These are phyloP conservation scores for Rhinophrynus dorsalis DNA, from an alignment of 2,797 vertebrate species.

Conservation along the genomic window DNA sequence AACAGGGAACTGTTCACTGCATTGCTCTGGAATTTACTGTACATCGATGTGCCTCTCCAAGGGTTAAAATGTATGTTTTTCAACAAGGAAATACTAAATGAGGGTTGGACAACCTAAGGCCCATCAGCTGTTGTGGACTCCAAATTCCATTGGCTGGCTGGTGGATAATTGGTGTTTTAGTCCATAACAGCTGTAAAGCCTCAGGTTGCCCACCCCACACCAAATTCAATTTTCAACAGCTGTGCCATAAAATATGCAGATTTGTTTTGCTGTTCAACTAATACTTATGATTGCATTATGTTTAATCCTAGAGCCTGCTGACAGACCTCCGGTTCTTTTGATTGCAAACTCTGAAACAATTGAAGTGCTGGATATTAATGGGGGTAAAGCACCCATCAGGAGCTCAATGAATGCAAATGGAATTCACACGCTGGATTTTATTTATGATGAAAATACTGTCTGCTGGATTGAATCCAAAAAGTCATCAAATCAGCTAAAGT, in stretches of 20 bases:
- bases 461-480: constrained; percentile 87
- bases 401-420: constrained; percentile 76
- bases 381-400: constrained; percentile 74
- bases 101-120: too few relatives aligned
- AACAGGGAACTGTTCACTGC: too few relatives aligned
- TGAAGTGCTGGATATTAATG: constrained; percentile 80
- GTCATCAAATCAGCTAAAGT: constrained; percentile 81
- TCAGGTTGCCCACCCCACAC: too few relatives aligned
- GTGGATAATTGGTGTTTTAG: too few relatives aligned
- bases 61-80: too few relatives aligned
- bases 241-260: constrained; percentile 17
- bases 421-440: constrained; percentile 83
- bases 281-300: constrained; percentile 27
- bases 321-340: constrained; percentile 81
- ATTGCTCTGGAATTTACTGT: too few relatives aligned
- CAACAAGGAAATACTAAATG: too few relatives aligned
- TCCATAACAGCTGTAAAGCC: too few relatives aligned
- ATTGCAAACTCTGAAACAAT: constrained; percentile 79
- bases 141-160: too few relatives aligned
- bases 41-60: too few relatives aligned
- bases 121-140: too few relatives aligned
- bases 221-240: background rate
- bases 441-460: constrained; percentile 77
- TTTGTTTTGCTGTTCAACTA: constrained; percentile 23
- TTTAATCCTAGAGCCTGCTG: constrained; percentile 78